Evolutionary conservation across 2,797 vertebrate genomes (phyloP).

Genomic region (Cirrhinus molitorella): DNA sequence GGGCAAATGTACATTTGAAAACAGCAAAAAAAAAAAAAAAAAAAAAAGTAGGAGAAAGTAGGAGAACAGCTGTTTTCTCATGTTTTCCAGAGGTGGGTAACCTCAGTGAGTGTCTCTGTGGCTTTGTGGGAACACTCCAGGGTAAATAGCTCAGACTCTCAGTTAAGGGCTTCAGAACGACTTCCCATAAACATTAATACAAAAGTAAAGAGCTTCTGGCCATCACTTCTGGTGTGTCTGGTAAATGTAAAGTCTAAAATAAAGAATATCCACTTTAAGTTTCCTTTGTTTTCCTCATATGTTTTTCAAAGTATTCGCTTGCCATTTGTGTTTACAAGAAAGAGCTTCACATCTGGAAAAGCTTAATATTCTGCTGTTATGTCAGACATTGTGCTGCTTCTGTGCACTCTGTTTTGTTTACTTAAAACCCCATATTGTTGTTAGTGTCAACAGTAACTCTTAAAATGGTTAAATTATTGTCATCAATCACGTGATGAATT

Average conservation of each 20-base stretch:
- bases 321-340: slow-evolving; percentile 1
- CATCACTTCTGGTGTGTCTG: background rate
- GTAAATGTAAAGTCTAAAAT: background rate
- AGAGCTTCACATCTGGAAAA: background rate
- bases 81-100: slow-evolving; percentile 45
- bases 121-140: slow-evolving; percentile 32
- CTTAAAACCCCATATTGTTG: background rate
- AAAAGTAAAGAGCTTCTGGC: slow-evolving; percentile 10
- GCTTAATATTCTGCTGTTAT: background rate
- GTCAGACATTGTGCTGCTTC: background rate
- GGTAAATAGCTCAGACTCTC: slow-evolving; percentile 13
- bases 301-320: background rate
- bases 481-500: background rate
- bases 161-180: slow-evolving; percentile 1
- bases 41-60: background rate
- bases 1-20: background rate
- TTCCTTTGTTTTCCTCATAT: background rate
- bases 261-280: background rate
- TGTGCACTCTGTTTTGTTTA: background rate
- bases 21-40: too few species aligned
- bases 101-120: slow-evolving; percentile 10
- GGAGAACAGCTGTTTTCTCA: slow-evolving; percentile 36
- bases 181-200: slow-evolving; percentile 24
- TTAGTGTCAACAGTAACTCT: background rate
- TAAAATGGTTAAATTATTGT: background rate